Evolutionary conservation across 2,888 invertebrate species (phyloP).

Genomic region (Noctua pronuba): DNA sequence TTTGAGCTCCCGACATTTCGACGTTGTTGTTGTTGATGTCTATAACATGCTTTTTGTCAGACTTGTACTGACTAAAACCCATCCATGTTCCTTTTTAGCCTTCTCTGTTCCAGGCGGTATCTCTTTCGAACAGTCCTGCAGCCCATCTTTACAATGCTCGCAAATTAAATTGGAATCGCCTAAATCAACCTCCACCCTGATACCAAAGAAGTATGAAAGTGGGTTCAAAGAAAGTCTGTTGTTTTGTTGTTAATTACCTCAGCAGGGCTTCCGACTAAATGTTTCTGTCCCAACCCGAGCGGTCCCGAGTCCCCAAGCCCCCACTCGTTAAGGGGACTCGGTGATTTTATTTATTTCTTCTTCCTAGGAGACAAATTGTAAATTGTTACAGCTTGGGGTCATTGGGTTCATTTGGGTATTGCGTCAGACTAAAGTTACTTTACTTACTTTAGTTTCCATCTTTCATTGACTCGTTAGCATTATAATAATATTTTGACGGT

Average conservation of each 20-base stretch:
- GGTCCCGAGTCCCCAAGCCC: neutral
- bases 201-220: constrained; percentile 31
- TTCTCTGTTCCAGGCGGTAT: too few relatives aligned
- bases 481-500: neutral
- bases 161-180: neutral
- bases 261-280: constrained; percentile 24
- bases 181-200: constrained; percentile 25
- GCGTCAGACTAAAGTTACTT: neutral
- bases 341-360: constrained; percentile 31
- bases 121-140: too few relatives aligned
- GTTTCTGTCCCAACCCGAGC: neutral
- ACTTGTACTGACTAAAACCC: too few relatives aligned
- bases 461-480: neutral
- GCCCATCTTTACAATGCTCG: neutral
- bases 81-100: too few relatives aligned
- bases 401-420: neutral
- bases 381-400: constrained; percentile 9
- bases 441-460: neutral
- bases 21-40: too few relatives aligned
- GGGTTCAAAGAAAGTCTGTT: constrained; percentile 46
- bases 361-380: constrained; percentile 5
- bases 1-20: too few relatives aligned
- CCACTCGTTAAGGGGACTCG: neutral
- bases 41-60: too few relatives aligned
- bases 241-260: constrained; percentile 56